Evolutionary conservation across 2,888 invertebrate species (phyloP), one percentile per base, ranked within the genome.

Genomic region (Apantesis nais): DNA sequence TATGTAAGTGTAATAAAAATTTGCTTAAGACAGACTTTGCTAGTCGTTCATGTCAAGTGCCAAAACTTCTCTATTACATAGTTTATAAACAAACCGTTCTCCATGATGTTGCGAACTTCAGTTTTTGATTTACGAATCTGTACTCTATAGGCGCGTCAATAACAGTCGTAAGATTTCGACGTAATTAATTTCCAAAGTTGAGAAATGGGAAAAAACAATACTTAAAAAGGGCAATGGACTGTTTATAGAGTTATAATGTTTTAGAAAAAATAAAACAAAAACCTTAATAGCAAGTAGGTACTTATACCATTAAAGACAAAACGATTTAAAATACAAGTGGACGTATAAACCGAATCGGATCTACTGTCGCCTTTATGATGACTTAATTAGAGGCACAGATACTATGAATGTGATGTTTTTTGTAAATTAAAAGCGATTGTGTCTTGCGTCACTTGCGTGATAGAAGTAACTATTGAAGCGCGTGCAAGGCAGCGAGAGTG

Each of bases 401-500:
- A 58, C 29, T 29, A 58, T 29, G 14, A 16, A 58, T 58, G 5
- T 58, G 16, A 65, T 69, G 72, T 80, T 81, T 80, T 41, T 80
- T 78, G 44, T 76, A 74, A 71, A 76, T 74, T 70, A 73, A 70
- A 65, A 67, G 69, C 80, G 76, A 82, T 80, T 82, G 80, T 72
- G 72, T 80, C 83, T 90, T 88, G 86, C 88, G 85, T 87, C 85
- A 88, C 85, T 92, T 86, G 90, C 91, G 90, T 91, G 90, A 83
- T 82, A 83, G 70, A 79, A 74, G 74, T 77, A 82, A 80, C 79
- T 80, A 85, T 84, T 86, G 79, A 84, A 81, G 85, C 81, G 86
- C 88, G 86, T 86, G 89, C 85, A 82, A 87, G 81, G 81, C 87
- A 90, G 93, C 91, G 94, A 94, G 94, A 95, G 94, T 91, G 94